Percentiles rank a stretch among this genome's conserved stretches.
Conservation (phyloP, 2,113 vertebrate genomes). For the Anhinga rufa region DNA sequence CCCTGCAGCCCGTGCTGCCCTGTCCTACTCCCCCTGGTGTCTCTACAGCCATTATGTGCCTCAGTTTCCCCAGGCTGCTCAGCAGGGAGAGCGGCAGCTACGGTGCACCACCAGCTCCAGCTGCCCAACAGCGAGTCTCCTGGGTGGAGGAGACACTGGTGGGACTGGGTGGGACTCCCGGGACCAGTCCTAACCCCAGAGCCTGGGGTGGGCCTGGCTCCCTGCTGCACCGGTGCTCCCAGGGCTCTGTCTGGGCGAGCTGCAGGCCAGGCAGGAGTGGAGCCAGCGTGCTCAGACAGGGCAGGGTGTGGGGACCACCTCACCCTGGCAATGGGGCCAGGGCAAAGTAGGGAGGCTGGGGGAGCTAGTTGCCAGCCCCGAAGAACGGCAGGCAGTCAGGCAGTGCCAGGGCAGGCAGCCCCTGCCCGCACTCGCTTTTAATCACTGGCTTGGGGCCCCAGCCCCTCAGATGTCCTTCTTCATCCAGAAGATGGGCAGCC, state of each 20-base stretch:
- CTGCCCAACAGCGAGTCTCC: neutral
- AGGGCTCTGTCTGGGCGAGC: accelerated
- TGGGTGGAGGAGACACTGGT: neutral
- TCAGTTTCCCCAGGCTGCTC: neutral
- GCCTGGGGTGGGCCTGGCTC: neutral
- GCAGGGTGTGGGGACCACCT: neutral
- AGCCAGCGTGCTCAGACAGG: accelerated
- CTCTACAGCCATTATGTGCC: neutral
- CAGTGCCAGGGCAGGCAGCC: neutral
- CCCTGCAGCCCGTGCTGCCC: neutral
- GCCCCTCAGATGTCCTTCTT: slow-evolving; percentile 83
- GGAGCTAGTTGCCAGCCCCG: neutral
- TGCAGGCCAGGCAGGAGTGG: accelerated
- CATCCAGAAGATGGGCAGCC: slow-evolving; percentile 93
- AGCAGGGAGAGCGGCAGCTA: neutral
- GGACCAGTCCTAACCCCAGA: neutral
- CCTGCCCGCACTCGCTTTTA: neutral
- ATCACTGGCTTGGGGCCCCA: neutral
- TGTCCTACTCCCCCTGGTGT: neutral
- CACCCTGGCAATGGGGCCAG: neutral
- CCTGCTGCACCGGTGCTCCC: neutral
- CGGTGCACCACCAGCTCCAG: accelerated
- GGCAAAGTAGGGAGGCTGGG: neutral
- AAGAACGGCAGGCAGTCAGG: neutral
- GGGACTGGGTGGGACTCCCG: neutral